Conservation (phyloP, 2,797 vertebrate species). For the Anguilla obscura region DNA sequence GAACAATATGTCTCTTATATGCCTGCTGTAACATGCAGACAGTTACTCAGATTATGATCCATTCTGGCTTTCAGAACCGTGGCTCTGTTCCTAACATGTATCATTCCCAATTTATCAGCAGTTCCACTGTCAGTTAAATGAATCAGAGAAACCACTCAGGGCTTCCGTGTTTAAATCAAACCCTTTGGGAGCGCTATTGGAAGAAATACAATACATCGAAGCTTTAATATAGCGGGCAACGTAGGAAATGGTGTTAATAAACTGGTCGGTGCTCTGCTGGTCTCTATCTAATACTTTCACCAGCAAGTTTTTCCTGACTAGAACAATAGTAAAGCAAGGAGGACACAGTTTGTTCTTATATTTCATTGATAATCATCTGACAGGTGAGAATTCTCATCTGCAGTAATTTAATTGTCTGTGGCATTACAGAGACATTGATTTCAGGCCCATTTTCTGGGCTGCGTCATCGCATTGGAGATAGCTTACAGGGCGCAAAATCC, state of each 20-base stretch:
- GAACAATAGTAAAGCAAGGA: constrained; percentile 48
- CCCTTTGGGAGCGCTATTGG: background rate
- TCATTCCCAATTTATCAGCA: background rate
- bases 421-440: constrained; percentile 29
- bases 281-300: background rate
- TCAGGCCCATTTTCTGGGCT: constrained; percentile 23
- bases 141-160: background rate
- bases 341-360: constrained; percentile 46
- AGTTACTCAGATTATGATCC: background rate
- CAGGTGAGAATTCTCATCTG: constrained; percentile 44
- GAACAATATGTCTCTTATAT: background rate
- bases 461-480: constrained; percentile 31
- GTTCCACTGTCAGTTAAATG: constrained; percentile 9
- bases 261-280: background rate
- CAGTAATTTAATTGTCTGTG: constrained; percentile 45
- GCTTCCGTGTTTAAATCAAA: background rate
- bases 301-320: constrained; percentile 11
- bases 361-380: constrained; percentile 52
- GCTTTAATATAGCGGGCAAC: background rate
- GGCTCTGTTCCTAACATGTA: background rate
- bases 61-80: background rate
- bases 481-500: background rate
- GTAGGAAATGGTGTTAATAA: background rate
- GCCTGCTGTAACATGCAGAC: background rate
- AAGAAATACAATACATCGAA: background rate